phyloP scores from a whole-genome alignment of 2,888 invertebrate genomes.

The Sylvicola fuscatus region DNA sequence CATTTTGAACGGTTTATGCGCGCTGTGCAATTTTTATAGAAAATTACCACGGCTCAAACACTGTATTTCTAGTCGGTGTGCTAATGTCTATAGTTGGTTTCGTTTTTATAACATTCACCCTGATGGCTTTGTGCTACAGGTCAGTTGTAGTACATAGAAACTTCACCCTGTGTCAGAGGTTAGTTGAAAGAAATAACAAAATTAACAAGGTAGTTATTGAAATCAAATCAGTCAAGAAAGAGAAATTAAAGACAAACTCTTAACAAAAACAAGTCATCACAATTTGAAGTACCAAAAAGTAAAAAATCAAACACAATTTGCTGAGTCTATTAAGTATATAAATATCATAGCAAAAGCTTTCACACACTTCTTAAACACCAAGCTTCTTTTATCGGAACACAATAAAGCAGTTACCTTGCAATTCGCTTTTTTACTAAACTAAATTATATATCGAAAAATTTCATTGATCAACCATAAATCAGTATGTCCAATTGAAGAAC shows the following conservation, averaged over 20 bases:
- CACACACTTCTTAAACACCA: conserved; percentile 5
- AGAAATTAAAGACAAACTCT: conserved; percentile 6
- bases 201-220: conserved; percentile 1
- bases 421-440: too few relatives aligned
- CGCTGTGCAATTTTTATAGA: conserved; percentile 34
- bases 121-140: conserved; percentile 99
- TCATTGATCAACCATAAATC: too few relatives aligned
- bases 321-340: neutral
- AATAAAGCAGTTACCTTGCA: too few relatives aligned
- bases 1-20: too few relatives aligned
- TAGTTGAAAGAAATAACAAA: conserved; percentile 59
- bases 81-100: conserved; percentile 98
- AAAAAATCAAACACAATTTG: too few relatives aligned
- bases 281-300: too few relatives aligned
- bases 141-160: conserved; percentile 98
- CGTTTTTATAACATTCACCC: conserved; percentile 96
- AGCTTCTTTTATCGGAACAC: too few relatives aligned
- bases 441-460: too few relatives aligned
- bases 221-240: neutral
- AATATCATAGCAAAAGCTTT: conserved; percentile 9
- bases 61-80: conserved; percentile 92
- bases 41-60: conserved; percentile 94
- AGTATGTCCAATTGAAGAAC: too few relatives aligned
- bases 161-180: conserved; percentile 97
- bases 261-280: conserved; percentile 6